Evolutionary conservation across 2,113 vertebrate species (phyloP).

Genomic region (Sinocyclocheilus maitianheensis): DNA sequence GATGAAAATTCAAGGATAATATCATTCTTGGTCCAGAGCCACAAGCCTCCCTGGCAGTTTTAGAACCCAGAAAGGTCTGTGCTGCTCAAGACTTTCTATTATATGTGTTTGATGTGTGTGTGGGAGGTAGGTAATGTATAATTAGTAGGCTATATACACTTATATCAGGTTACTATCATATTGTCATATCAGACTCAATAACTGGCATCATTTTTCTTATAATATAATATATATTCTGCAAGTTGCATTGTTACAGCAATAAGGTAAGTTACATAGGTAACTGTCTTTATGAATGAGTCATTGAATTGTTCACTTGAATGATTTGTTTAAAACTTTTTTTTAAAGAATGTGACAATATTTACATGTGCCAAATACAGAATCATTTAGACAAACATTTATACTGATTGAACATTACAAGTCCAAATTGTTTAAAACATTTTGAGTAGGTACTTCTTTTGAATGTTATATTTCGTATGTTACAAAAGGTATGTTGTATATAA

Average conservation of each 20-base stretch:
- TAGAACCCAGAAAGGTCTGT: slow-evolving; percentile 58
- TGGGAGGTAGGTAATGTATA: slow-evolving; percentile 4
- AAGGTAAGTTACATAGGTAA: neutral
- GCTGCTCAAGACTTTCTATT: slow-evolving; percentile 65
- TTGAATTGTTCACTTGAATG: neutral
- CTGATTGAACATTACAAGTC: too few relatives aligned
- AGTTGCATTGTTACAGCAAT: neutral
- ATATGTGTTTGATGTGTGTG: slow-evolving; percentile 47
- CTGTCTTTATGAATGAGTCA: neutral
- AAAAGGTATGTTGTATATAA: too few relatives aligned
- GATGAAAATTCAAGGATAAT: slow-evolving; percentile 73
- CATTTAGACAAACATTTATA: too few relatives aligned
- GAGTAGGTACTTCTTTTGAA: too few relatives aligned
- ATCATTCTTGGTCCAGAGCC: slow-evolving; percentile 69
- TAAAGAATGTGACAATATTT: too few relatives aligned
- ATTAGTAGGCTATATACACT: neutral
- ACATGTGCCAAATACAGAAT: too few relatives aligned
- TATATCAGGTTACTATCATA: neutral
- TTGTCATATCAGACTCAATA: neutral
- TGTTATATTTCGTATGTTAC: too few relatives aligned
- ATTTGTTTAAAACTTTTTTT: neutral
- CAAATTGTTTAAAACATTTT: too few relatives aligned
- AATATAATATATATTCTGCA: neutral
- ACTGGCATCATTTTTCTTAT: neutral
- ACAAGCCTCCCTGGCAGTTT: slow-evolving; percentile 69